phyloP scores from a whole-genome alignment of 2,888 invertebrate species.

The Cotesia congregata region DNA sequence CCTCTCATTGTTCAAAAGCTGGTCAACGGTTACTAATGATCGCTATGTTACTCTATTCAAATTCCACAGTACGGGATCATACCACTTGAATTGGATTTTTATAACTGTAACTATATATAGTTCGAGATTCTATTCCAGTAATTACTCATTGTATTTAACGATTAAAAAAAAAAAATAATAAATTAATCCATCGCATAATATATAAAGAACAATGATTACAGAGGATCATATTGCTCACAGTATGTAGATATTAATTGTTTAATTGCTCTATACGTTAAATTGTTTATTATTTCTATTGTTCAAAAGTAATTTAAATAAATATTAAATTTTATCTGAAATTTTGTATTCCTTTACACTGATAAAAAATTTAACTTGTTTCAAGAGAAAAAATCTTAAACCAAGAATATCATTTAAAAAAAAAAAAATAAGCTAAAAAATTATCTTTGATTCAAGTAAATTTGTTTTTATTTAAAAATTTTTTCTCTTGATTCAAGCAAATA shows the following conservation, averaged over 20 bases:
- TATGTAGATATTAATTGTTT: neutral
- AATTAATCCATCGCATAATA: neutral
- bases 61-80: slow-evolving; percentile 1
- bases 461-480: no score
- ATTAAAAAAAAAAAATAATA: neutral
- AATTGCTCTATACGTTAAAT: neutral
- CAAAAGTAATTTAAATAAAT: neutral
- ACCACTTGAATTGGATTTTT: slow-evolving; percentile 14
- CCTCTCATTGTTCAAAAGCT: slow-evolving; percentile 26
- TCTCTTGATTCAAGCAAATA: no score
- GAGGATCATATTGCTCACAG: neutral
- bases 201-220: neutral
- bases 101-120: slow-evolving; percentile 6
- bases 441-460: no score
- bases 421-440: no score
- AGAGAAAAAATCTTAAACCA: no score
- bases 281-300: neutral
- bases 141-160: slow-evolving; percentile 2
- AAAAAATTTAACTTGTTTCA: no score
- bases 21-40: slow-evolving; percentile 41
- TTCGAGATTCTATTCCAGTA: slow-evolving; percentile 20
- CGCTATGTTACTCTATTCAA: slow-evolving; percentile 19
- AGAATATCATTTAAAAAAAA: no score
- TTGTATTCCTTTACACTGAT: no score
- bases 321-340: neutral